Base-by-base conservation (phyloP, 1,140 invertebrate species). In the Oreohelix idahoensis region DNA sequence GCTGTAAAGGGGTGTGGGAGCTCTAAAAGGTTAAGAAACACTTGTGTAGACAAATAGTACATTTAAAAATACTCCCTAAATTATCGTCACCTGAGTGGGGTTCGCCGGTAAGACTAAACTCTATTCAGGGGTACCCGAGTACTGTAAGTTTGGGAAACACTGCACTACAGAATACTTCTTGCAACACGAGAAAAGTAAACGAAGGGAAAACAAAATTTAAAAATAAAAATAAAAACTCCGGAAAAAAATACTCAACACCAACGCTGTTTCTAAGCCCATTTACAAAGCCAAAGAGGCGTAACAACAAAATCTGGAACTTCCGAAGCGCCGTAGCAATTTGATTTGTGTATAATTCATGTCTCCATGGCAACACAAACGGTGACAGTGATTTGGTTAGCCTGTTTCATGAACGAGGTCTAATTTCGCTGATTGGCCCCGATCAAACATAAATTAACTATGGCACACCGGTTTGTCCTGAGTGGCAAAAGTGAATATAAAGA, bases 291-390 rank as follows among this genome's bases (percentile, higher is more conserved):
- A 63, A 66, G 15, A 69, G 77, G 77, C 77, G 77, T 63, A 79
- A 66, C 77, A 79, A 58, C 77, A 35, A 79, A 66, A 79, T 79
- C 77, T 36, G 77, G 53, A 53, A 79, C 77, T 79, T 79, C 77
- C 77, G 77, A 79, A 10, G 38, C 77, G 51, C 32, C 77, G 32
- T 66, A 38, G 77, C 77, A 79, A 79, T 79, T 79, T 58, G 63
- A 79, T 79, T 79, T 79, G 77, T 66, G 77, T 79, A 79, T 79
- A 79, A 79, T 79, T 79, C 63, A 32, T 66, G 77, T 79, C 39
- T 63, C 77, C 77, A 79, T 79, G 36, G 77, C 77, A 79, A 79
- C 77, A 79, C 77, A 79, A 79, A 63, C 63, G 77, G 77, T 79
- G 77, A 49, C 77, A 32, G 77, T 79, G 77, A 79, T 79, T 79